Evolutionary conservation across 2,113 vertebrate species (phyloP), one percentile per base, ranked within the genome.

Genomic region (Atlantisia rogersi): DNA sequence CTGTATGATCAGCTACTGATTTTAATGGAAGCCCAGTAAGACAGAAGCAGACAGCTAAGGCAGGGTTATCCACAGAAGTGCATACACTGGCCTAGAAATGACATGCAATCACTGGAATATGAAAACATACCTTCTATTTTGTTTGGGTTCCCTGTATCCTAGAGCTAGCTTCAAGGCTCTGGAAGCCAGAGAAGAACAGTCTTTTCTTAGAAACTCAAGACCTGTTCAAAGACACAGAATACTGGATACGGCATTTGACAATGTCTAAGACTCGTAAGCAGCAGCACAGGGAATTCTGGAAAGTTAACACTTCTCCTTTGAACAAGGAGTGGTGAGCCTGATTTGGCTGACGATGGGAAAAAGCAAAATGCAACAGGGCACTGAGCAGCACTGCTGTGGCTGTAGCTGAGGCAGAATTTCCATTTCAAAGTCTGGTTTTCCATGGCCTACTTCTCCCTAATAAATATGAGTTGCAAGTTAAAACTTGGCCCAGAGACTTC

Each of bases 371-470:
- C 79, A 96, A 92, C 4, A 95, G 80, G 86, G 62, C 92, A 88
- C 74, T 65, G 73, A 97, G 87, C 74, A 94, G 94, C 71, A 44
- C 86, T 89, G 70, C 79, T 91, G 82, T 85, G 92, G 87, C 86
- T 97, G 62, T 80, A 93, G 86, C 71, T 90, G 84, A 86, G 82
- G 50, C 62, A 94, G 52, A 93, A 96, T 97, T 97, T 97, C 96
- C 95, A 95, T 92, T 97, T 97, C 94, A 97, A 97, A 97, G 93
- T 55, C 69, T 79, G 42, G 63, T 63, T 95, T 95, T 78, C 79
- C 71, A 92, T 83, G 92, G 67, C 92, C 95, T 96, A 94, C 63
- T 94, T 95, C 86, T 87, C 35, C 53, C 63, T 78, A 80, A 71
- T 69, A 97, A 95, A 94, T 67, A 90, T 10, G 64, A 77, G 44